A percentile compares a stretch with the other conserved stretches of the same genome.
These are phyloP conservation scores for Pantherophis alleghaniensis DNA, from an alignment of 2,797 vertebrate genomes.

Conservation along the genomic window DNA sequence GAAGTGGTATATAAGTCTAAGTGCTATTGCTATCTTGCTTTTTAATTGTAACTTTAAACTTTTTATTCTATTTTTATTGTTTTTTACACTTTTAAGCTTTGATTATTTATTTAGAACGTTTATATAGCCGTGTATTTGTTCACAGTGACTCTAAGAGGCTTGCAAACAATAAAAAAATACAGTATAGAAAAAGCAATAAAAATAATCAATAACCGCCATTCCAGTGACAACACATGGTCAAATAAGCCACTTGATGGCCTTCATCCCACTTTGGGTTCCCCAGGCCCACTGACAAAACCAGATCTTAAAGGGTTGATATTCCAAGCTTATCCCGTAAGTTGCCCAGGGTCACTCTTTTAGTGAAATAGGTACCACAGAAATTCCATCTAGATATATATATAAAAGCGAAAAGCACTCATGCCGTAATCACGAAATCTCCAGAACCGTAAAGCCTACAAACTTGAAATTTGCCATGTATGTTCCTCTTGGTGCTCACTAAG, in stretches of 20 bases:
- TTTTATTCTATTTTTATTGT: not conserved
- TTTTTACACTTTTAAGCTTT: not conserved
- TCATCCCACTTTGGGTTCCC: not conserved
- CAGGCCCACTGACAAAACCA: not conserved
- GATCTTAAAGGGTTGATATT: not conserved
- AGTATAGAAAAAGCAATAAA: not conserved
- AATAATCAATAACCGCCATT: not conserved
- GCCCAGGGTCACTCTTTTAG: not conserved
- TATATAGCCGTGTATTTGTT: not conserved
- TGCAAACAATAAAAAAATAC: not conserved
- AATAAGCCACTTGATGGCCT: not conserved
- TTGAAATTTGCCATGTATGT: too few relatives aligned
- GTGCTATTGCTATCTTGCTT: too few relatives aligned
- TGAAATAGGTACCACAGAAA: not conserved
- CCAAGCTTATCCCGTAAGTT: not conserved
- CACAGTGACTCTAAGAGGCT: not conserved
- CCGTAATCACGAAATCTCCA: too few relatives aligned
- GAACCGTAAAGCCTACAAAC: too few relatives aligned
- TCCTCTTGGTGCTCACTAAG: too few relatives aligned
- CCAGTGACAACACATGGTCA: not conserved
- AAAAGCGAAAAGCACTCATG: too few relatives aligned
- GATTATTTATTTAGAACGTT: not conserved
- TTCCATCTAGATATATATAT: too few relatives aligned
- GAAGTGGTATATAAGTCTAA: too few relatives aligned
- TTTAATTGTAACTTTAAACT: not conserved